Evolutionary conservation across 1,140 invertebrate genomes (phyloP).

Genomic region (Pseudomyrmex sp.): DNA sequence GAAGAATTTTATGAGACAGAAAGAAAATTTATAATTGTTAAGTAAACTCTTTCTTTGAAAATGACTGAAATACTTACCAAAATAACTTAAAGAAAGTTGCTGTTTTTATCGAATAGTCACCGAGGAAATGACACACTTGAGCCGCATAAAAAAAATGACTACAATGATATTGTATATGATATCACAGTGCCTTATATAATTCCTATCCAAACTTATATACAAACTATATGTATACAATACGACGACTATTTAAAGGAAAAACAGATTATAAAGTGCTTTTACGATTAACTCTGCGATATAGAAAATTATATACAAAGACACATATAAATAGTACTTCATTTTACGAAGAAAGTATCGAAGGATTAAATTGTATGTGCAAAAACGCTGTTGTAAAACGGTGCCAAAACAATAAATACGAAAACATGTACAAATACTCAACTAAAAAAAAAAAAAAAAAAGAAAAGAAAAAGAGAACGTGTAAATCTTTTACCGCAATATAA

Average conservation of each 20-base stretch:
- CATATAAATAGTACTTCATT: conserved; percentile 39
- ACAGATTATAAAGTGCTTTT: conserved; percentile 67
- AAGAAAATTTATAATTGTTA: conserved; percentile 41
- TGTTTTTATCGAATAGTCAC: conserved; percentile 41
- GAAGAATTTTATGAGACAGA: conserved; percentile 46
- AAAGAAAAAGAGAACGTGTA: conserved; percentile 46
- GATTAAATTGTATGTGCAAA: conserved; percentile 49
- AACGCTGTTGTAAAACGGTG: conserved; percentile 69
- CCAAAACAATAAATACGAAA: conserved; percentile 72
- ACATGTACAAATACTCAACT: conserved; percentile 76
- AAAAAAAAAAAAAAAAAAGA: conserved; percentile 55
- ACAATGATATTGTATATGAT: conserved; percentile 60
- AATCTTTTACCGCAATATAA: conserved; percentile 61
- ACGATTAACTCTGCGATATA: conserved; percentile 67
- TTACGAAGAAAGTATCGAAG: conserved; percentile 61
- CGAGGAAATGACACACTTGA: neutral
- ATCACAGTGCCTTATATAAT: conserved; percentile 72
- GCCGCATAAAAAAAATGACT: conserved; percentile 51
- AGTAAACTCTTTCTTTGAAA: conserved; percentile 40
- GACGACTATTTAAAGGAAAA: conserved; percentile 23
- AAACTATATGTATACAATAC: conserved; percentile 49
- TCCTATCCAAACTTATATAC: conserved; percentile 61
- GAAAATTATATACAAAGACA: conserved; percentile 38
- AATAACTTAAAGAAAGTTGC: conserved; percentile 52
- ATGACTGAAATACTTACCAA: conserved; percentile 53